Evolutionary conservation across 2,113 vertebrate species (phyloP).

Genomic region (Gambusia affinis): DNA sequence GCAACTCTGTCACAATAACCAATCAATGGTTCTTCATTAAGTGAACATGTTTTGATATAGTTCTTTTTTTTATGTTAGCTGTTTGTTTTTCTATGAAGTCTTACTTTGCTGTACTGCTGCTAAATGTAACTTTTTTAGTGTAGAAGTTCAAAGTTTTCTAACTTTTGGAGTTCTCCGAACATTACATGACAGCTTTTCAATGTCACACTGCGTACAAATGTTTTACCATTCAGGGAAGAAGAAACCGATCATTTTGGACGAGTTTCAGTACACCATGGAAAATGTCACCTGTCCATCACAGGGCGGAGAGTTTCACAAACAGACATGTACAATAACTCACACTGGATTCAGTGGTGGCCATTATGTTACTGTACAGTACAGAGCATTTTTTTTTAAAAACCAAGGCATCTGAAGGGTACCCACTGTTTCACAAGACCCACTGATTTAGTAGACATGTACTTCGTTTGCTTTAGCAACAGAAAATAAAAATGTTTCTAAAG

Average conservation of each 20-base stretch:
- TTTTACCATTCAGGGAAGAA: neutral
- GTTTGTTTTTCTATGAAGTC: neutral
- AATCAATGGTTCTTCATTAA: constrained; percentile 20
- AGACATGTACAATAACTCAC: too few species aligned
- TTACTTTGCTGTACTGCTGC: neutral
- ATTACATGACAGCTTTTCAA: neutral
- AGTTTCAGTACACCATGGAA: neutral
- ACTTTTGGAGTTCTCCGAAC: neutral
- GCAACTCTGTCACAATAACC: constrained; percentile 56
- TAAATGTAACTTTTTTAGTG: too few species aligned
- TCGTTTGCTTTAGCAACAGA: too few species aligned
- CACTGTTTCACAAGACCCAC: too few species aligned
- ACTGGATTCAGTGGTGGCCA: too few species aligned
- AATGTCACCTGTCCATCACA: neutral
- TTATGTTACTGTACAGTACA: too few species aligned
- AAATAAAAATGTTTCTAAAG: too few species aligned
- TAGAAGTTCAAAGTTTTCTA: neutral
- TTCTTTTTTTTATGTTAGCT: constrained; percentile 12
- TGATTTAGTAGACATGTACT: too few species aligned
- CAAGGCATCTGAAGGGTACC: too few species aligned
- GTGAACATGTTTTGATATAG: constrained; percentile 17
- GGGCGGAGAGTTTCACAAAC: neutral
- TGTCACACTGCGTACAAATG: neutral
- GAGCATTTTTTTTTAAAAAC: too few species aligned
- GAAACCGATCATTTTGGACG: neutral